phyloP scores from a whole-genome alignment of 2,113 vertebrate species.

The Bothrops jararaca region DNA sequence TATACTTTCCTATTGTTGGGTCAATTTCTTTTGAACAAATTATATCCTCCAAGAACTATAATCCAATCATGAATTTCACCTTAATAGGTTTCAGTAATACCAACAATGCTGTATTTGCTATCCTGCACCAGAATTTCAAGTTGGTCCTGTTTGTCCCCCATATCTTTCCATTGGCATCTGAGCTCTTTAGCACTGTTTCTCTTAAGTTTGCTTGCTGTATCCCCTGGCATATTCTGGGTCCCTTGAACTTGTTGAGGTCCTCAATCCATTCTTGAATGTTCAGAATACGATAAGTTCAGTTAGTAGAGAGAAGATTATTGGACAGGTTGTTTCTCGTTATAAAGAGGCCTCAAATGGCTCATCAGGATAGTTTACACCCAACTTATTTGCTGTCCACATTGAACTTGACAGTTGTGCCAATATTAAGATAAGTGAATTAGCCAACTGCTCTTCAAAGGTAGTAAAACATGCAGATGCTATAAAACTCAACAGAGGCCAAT shows the following conservation, averaged over 20 bases:
- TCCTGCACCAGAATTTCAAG: neutral
- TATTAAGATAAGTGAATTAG: neutral
- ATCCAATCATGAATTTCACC: neutral
- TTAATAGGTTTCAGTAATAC: neutral
- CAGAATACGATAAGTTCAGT: neutral
- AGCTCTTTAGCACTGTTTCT: neutral
- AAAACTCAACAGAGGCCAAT: neutral
- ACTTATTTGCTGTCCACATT: neutral
- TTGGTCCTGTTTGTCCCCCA: neutral
- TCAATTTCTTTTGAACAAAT: neutral
- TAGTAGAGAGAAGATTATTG: neutral
- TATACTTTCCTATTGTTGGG: neutral
- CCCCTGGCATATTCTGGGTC: neutral
- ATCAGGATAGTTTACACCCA: neutral
- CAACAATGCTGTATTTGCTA: neutral
- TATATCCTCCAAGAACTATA: neutral
- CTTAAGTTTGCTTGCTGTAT: neutral
- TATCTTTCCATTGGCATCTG: neutral
- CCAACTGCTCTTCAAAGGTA: neutral
- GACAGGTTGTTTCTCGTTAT: neutral
- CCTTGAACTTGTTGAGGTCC: neutral
- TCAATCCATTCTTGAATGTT: neutral
- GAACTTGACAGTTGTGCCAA: neutral
- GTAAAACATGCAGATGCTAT: neutral
- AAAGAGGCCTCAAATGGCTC: neutral